Evolutionary conservation across 2,888 invertebrate genomes (phyloP), one percentile per base, ranked within the genome.

Genomic region (Clunio marinus): DNA sequence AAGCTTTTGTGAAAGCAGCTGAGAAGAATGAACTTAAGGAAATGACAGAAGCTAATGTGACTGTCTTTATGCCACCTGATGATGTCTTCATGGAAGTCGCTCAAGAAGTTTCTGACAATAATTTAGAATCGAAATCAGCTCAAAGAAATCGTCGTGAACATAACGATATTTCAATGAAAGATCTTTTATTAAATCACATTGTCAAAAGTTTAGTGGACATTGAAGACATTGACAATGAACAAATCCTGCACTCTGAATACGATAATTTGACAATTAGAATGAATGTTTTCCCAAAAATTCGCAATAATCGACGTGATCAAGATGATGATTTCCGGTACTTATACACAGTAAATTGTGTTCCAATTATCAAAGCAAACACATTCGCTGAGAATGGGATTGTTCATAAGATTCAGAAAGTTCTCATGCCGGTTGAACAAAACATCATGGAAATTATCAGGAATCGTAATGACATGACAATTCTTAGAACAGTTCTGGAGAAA

Each of bases 311-410:
- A n/a, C n/a, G 27, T 2, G 15, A 22, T n/a, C 41, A 75, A 65
- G 69, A 76, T 58, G 76, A 76, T 2, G 72, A 74, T 10, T 73
- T 74, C 5, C 75, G 75, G 1, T 76, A 74, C 66, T 75, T 76
- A 8, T 78, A 75, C 71, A 87, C 88, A 4, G 87, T 85, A 8
- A 89, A 89, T 75, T 89, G 89, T 75, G 84, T 84, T 20, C 81
- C 82, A 60, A 77, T 89, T 32, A 80, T 79, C 35, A 83, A 83
- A 70, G 77, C 81, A 27, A 86, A 89, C 75, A 83, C 84, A 72
- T 77, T 83, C 66, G 84, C 87, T 1, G 82, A 82, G 46, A 86
- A 87, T 74, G 88, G 88, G 15, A 81, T 88, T 67, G 81, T 88
- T 13, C 88, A 89, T 74, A 78, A 85, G 1, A 78, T 87, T 15